Evolutionary conservation across 2,888 invertebrate species (phyloP).

Genomic region (Tipula helvola): DNA sequence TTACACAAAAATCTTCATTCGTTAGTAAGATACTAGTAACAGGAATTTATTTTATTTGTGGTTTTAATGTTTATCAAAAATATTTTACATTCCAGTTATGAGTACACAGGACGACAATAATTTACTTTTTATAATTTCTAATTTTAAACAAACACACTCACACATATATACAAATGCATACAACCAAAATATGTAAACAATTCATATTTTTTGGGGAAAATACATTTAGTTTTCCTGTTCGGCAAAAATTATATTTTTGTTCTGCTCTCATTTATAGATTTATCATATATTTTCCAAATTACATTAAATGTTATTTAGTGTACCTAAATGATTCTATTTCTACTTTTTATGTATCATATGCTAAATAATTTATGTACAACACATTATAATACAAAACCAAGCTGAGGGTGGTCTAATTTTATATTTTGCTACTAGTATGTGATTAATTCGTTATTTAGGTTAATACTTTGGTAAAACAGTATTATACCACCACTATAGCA

Average conservation of each 20-base stretch:
- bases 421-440: neutral
- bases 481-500: neutral
- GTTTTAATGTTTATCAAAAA: neutral
- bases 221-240: too few relatives aligned
- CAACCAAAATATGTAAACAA: too few relatives aligned
- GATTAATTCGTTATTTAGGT: neutral
- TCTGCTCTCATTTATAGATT: neutral
- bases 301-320: neutral
- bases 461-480: neutral
- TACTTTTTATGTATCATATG: neutral
- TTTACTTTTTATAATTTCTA: too few relatives aligned
- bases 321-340: neutral
- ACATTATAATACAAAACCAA: too few relatives aligned
- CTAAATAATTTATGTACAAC: too few relatives aligned
- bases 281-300: neutral
- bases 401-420: neutral
- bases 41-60: too few relatives aligned
- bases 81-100: neutral
- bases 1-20: too few relatives aligned
- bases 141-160: too few relatives aligned
- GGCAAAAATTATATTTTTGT: neutral
- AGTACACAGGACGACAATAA: neutral
- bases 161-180: too few relatives aligned
- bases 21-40: too few relatives aligned
- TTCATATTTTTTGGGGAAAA: too few relatives aligned